A percentile compares a stretch with the other conserved stretches of the same genome.
phyloP scores from a whole-genome alignment of 2,888 invertebrate genomes.

The Branchellion lobata region DNA sequence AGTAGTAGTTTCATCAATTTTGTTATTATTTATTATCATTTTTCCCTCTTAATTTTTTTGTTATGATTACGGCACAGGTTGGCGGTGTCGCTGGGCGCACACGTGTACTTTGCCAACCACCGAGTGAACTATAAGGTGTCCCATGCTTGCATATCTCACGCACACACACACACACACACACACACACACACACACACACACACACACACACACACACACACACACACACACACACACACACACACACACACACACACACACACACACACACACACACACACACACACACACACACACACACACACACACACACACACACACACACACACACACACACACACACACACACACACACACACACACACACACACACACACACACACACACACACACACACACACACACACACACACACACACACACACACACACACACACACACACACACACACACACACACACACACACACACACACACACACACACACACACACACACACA shows the following conservation, averaged over 20 bases:
- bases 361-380: slow-evolving; percentile 25
- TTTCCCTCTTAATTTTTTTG: too few relatives aligned
- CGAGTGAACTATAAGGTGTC: background rate
- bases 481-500: too few relatives aligned
- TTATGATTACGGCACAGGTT: background rate
- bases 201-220: background rate
- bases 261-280: slow-evolving; percentile 42
- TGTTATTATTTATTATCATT: too few relatives aligned
- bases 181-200: slow-evolving; percentile 26
- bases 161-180: slow-evolving; percentile 9
- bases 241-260: slow-evolving; percentile 17
- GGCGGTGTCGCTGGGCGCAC: background rate
- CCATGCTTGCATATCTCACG: background rate
- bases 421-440: slow-evolving; percentile 12
- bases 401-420: slow-evolving; percentile 10
- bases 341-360: slow-evolving; percentile 14
- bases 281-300: slow-evolving; percentile 42
- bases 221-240: slow-evolving; percentile 20
- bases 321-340: slow-evolving; percentile 28
- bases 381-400: slow-evolving; percentile 24
- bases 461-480: too few relatives aligned
- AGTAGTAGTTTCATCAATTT: too few relatives aligned
- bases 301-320: slow-evolving; percentile 40
- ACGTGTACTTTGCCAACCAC: slow-evolving; percentile 12
- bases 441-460: background rate